Conservation (phyloP, 2,113 vertebrate genomes). For the Nesogale talazaci region DNA sequence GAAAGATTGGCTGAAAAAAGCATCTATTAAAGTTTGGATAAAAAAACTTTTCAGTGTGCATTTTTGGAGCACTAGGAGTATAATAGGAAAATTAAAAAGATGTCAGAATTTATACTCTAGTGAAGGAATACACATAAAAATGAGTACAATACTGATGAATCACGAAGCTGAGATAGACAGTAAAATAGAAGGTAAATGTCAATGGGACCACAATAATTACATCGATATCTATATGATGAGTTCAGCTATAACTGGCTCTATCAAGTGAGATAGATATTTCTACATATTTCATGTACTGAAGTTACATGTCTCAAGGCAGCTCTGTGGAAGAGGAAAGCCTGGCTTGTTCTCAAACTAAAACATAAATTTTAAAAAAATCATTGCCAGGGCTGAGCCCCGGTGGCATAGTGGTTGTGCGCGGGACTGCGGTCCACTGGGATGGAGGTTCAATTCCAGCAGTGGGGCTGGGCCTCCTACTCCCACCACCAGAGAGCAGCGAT, state of each 20-base stretch:
- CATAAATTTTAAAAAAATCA: too few relatives aligned
- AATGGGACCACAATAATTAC: neutral
- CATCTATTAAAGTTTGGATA: neutral
- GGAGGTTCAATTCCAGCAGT: too few relatives aligned
- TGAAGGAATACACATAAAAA: neutral
- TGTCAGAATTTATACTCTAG: neutral
- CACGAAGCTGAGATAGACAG: neutral
- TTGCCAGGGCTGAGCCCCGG: too few relatives aligned
- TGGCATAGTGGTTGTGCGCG: too few relatives aligned
- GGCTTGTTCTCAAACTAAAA: neutral
- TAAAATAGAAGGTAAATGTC: neutral
- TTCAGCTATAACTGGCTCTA: neutral
- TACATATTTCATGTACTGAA: neutral
- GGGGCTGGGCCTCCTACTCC: too few relatives aligned
- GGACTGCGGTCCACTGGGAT: too few relatives aligned
- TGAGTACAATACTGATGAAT: slow-evolving; percentile 16
- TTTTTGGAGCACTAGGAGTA: neutral
- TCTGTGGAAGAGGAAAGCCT: neutral
- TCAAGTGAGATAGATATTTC: neutral
- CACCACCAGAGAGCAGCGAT: too few relatives aligned
- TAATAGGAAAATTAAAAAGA: neutral
- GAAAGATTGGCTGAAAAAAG: too few relatives aligned
- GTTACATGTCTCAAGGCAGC: neutral
- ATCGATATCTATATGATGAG: neutral
- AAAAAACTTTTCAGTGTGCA: neutral